These are phyloP conservation scores for Eupristina koningsbergeri DNA, from an alignment of 1,140 invertebrate species.

Conservation along the genomic window DNA sequence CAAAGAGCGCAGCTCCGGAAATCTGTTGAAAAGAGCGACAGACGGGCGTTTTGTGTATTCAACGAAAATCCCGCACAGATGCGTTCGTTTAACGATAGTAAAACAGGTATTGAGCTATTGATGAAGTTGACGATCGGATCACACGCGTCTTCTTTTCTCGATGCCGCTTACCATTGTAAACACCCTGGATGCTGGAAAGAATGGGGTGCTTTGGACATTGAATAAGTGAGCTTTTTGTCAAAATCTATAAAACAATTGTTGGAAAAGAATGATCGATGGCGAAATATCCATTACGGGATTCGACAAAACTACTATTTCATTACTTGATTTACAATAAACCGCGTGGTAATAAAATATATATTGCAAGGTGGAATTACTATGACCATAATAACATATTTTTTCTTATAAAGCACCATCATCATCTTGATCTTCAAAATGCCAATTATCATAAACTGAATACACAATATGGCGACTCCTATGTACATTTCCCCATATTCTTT, in stretches of 20 bases:
- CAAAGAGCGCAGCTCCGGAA: not conserved
- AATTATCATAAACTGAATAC: constrained; percentile 35
- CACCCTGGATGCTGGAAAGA: no score
- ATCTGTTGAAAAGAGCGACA: not conserved
- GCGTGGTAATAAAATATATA: not conserved
- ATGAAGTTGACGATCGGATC: not conserved
- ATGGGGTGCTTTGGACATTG: no score
- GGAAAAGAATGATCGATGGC: not conserved
- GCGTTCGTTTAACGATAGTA: not conserved
- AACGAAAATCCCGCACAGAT: not conserved
- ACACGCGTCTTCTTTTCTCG: not conserved
- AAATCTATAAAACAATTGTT: not conserved
- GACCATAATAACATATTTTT: constrained; percentile 3
- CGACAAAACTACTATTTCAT: not conserved
- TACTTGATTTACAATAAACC: not conserved
- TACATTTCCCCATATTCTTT: not conserved
- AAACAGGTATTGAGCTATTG: not conserved
- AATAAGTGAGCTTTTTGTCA: not conserved
- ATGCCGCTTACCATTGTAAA: no score
- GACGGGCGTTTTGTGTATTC: not conserved
- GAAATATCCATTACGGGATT: not conserved
- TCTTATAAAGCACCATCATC: constrained; percentile 6
- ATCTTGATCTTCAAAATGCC: not conserved
- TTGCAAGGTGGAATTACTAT: not conserved
- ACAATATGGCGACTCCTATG: constrained; percentile 37